Conservation (phyloP, 2,113 vertebrate genomes). For the Halcyon senegalensis region DNA sequence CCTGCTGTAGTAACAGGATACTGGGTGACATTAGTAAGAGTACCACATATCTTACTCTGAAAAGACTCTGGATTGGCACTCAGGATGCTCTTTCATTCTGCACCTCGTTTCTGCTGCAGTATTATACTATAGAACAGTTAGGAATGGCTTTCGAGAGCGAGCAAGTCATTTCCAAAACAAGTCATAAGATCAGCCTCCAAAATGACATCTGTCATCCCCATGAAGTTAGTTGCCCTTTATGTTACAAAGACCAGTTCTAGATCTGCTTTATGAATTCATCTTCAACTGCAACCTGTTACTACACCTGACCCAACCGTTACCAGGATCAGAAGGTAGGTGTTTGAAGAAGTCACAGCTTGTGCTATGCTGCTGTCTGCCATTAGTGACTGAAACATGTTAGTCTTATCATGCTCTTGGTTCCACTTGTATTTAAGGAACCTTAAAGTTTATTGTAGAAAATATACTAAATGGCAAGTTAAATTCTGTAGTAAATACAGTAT, state of each 20-base stretch:
- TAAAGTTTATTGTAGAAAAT: background rate
- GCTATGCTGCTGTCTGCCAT: background rate
- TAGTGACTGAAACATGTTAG: background rate
- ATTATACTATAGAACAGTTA: background rate
- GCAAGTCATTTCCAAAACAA: background rate
- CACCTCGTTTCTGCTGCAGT: background rate
- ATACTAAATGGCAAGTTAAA: background rate
- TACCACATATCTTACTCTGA: background rate
- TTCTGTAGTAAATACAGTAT: background rate
- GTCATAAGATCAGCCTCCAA: background rate
- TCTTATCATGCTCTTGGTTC: background rate
- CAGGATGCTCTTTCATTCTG: background rate
- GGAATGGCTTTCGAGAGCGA: background rate
- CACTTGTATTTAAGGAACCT: background rate
- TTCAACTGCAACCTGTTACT: background rate
- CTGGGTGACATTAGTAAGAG: background rate
- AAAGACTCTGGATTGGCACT: background rate
- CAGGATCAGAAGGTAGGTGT: background rate
- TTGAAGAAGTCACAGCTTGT: background rate
- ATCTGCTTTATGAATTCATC: background rate
- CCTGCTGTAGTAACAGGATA: background rate
- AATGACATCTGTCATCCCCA: background rate
- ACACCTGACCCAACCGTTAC: background rate
- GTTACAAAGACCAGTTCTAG: background rate
- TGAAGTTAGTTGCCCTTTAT: background rate